A percentile compares a stretch with the other conserved stretches of the same genome.
These are phyloP conservation scores for Ptiloglossa arizonensis DNA, from an alignment of 1,140 invertebrate species.

Conservation along the genomic window DNA sequence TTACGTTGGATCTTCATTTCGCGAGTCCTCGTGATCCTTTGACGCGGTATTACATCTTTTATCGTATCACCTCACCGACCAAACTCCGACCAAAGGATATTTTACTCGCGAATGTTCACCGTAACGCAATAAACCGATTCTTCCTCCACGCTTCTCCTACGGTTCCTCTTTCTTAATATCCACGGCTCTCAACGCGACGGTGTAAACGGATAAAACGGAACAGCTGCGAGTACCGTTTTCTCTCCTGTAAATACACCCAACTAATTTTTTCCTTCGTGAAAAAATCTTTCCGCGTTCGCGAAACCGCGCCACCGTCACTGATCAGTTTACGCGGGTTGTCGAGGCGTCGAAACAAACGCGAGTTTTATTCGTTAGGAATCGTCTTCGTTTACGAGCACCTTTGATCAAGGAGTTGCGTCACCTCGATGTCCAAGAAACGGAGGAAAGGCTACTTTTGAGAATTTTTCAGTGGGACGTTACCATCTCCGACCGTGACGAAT, in stretches of 20 bases:
- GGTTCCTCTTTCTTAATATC: neutral
- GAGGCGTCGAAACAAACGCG: too few relatives aligned
- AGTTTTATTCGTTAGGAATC: too few relatives aligned
- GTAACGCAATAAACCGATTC: neutral
- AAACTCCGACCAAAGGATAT: neutral
- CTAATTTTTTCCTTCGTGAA: too few relatives aligned
- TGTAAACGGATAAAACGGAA: neutral
- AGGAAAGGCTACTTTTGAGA: too few relatives aligned
- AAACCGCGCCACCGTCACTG: neutral
- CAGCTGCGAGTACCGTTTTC: neutral
- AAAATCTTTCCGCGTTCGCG: neutral
- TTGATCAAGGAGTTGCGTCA: too few relatives aligned
- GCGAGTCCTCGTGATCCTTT: neutral
- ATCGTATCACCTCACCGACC: neutral
- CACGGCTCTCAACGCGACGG: neutral
- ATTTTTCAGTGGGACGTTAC: too few relatives aligned
- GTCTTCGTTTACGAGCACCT: too few relatives aligned
- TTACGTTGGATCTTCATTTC: neutral
- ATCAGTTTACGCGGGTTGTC: too few relatives aligned
- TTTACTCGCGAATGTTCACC: neutral
- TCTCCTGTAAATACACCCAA: neutral
- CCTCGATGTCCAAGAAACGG: too few relatives aligned
- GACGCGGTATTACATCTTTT: neutral
- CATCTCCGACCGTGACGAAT: too few relatives aligned
- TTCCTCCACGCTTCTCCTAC: neutral